Evolutionary conservation across 2,113 vertebrate species (phyloP).

Genomic region (Lagopus muta): DNA sequence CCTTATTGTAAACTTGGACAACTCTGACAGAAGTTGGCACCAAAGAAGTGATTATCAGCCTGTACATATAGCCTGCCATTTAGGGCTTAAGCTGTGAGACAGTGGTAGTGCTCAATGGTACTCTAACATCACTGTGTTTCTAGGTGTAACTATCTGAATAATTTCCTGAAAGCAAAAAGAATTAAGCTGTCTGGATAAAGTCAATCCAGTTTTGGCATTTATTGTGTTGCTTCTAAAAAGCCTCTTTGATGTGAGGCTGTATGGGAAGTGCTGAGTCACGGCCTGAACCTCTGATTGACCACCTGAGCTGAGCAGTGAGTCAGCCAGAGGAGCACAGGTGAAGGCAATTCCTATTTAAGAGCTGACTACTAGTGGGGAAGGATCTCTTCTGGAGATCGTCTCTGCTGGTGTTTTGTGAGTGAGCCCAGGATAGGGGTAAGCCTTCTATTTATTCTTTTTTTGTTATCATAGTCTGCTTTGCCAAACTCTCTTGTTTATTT

Average conservation of each 20-base stretch:
- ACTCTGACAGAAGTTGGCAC: not conserved
- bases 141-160: not conserved
- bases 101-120: not conserved
- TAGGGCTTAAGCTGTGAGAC: not conserved
- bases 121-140: not conserved
- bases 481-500: too few species aligned
- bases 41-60: not conserved
- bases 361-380: too few species aligned
- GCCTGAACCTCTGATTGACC: too few species aligned
- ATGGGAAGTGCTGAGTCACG: too few species aligned
- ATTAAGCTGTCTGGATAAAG: slow-evolving; percentile 14
- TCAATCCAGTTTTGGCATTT: slow-evolving; percentile 33
- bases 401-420: too few species aligned
- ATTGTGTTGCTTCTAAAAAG: slow-evolving; percentile 30
- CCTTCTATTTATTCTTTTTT: too few species aligned
- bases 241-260: not conserved
- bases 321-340: too few species aligned
- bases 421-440: too few species aligned
- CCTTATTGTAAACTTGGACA: not conserved
- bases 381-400: too few species aligned
- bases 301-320: too few species aligned
- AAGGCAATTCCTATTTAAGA: too few species aligned
- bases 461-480: too few species aligned
- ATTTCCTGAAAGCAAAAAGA: not conserved
- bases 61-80: not conserved